These are phyloP conservation scores for Drosophila elegans DNA, from an alignment of 1,140 invertebrate species.

Conservation along the genomic window DNA sequence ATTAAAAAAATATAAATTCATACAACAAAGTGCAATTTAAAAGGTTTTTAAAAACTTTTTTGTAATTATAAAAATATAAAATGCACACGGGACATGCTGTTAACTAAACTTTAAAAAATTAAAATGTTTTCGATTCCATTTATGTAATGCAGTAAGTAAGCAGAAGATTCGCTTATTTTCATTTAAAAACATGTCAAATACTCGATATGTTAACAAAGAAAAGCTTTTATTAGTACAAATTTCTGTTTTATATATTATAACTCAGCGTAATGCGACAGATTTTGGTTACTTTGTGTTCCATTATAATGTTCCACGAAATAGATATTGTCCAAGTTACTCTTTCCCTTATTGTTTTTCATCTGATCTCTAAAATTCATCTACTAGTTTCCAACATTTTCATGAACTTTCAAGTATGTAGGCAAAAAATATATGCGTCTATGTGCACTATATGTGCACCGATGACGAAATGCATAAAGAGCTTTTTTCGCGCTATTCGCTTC, in stretches of 20 bases:
- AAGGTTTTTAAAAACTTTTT: too few species aligned
- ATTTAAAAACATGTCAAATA: conserved; percentile 28
- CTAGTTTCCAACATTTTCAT: conserved; percentile 40
- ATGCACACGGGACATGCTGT: too few species aligned
- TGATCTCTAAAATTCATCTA: conserved; percentile 2
- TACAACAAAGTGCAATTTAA: too few species aligned
- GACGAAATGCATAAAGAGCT: conserved; percentile 68
- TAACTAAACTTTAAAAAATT: too few species aligned
- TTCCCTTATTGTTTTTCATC: background rate
- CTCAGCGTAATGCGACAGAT: background rate
- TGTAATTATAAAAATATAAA: too few species aligned
- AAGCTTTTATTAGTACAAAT: conserved; percentile 28
- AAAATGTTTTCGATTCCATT: background rate
- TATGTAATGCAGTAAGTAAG: conserved; percentile 2
- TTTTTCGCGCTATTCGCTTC: conserved; percentile 57
- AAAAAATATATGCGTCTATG: conserved; percentile 14
- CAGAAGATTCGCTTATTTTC: conserved; percentile 14
- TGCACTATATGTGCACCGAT: conserved; percentile 48
- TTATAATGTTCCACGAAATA: background rate
- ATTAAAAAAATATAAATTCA: background rate
- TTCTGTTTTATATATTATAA: conserved; percentile 13
- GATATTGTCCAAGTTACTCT: background rate
- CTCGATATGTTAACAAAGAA: conserved; percentile 45
- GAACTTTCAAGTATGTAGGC: conserved; percentile 48
- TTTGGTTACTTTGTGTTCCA: background rate